phyloP scores from a whole-genome alignment of 2,888 invertebrate genomes.

The Eupithecia exiguata region DNA sequence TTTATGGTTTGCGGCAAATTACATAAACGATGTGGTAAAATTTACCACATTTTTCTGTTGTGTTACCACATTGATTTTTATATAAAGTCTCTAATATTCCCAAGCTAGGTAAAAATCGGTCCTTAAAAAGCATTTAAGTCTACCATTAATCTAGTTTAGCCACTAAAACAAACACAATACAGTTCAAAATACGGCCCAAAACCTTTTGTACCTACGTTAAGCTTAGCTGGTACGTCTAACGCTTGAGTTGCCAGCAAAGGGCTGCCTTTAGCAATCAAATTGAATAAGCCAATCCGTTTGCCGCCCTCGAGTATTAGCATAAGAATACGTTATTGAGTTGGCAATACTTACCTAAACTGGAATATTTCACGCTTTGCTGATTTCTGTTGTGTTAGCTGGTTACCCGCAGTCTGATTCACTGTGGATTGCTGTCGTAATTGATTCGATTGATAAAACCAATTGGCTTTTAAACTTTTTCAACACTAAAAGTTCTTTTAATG shows the following conservation, averaged over 20 bases:
- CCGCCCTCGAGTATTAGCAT: slow-evolving; percentile 15
- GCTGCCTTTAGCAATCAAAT: slow-evolving; percentile 15
- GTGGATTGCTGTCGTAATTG: neutral
- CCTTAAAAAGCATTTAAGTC: neutral
- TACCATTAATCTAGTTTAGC: neutral
- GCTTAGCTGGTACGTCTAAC: neutral
- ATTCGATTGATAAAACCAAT: neutral
- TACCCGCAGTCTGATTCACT: neutral
- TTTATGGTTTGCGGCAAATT: too few species aligned
- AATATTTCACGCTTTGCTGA: slow-evolving; percentile 11
- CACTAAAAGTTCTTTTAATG: too few species aligned
- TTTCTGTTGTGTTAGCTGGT: slow-evolving; percentile 8
- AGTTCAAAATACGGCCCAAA: neutral
- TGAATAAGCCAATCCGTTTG: slow-evolving; percentile 15
- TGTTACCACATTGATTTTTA: too few species aligned
- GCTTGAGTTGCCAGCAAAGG: slow-evolving; percentile 12
- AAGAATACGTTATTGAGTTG: slow-evolving; percentile 19
- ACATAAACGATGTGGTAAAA: too few species aligned
- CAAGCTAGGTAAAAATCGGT: neutral
- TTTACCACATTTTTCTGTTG: too few species aligned
- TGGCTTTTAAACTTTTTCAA: too few species aligned
- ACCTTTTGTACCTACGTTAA: slow-evolving; percentile 2
- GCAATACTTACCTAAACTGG: slow-evolving; percentile 9
- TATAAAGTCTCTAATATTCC: too few species aligned
- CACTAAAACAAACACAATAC: neutral